Percentiles rank a stretch among this genome's conserved stretches.
These are phyloP conservation scores for Mythimna impura DNA, from an alignment of 2,888 invertebrate genomes.

Conservation along the genomic window DNA sequence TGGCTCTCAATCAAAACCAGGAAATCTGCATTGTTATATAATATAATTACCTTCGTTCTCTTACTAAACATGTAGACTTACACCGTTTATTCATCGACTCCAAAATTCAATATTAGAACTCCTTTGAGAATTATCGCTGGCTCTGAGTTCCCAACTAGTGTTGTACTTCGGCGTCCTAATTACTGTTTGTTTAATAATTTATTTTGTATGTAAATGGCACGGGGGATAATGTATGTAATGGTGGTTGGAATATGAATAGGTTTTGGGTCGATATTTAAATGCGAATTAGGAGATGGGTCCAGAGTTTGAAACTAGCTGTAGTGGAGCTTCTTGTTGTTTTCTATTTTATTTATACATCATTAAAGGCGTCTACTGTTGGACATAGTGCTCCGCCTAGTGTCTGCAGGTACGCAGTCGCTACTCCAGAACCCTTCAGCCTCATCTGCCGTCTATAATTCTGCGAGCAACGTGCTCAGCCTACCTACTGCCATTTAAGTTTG, in stretches of 20 bases:
- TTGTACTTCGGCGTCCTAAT: constrained; percentile 51
- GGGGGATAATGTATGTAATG: neutral
- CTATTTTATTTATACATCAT: too few relatives aligned
- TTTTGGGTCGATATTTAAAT: constrained; percentile 27
- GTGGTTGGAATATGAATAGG: neutral
- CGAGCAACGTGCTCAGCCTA: too few relatives aligned
- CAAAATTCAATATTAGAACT: constrained; percentile 54
- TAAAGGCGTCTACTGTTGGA: too few relatives aligned
- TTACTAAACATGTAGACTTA: constrained; percentile 17
- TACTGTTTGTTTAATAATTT: constrained; percentile 49
- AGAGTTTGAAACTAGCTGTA: neutral
- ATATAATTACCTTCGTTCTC: neutral
- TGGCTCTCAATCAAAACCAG: neutral
- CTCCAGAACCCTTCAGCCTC: too few relatives aligned
- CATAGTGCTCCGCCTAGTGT: too few relatives aligned
- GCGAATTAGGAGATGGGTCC: neutral
- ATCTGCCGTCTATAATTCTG: too few relatives aligned
- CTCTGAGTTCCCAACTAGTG: constrained; percentile 33
- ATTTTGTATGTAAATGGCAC: constrained; percentile 42
- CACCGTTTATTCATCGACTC: constrained; percentile 51
- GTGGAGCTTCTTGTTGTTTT: neutral
- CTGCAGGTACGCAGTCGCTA: too few relatives aligned
- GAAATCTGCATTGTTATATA: neutral
- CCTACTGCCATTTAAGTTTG: too few relatives aligned
- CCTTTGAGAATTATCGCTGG: constrained; percentile 57